Conservation (phyloP, 2,113 vertebrate genomes). For the Lagopus muta region DNA sequence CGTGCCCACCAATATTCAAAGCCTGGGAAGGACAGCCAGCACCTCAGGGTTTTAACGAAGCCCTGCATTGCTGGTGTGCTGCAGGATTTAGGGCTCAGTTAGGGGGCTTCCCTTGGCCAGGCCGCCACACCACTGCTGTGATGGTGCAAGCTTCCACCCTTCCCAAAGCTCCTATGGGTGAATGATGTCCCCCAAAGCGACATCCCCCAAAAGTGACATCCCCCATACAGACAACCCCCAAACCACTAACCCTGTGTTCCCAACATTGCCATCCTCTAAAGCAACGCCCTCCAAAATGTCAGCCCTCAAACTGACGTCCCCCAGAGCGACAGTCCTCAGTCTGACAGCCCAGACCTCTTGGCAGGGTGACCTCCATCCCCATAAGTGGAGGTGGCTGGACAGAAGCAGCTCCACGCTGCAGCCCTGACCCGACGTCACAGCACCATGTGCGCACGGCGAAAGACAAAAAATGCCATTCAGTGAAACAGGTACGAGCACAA, state of each 20-base stretch:
- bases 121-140: neutral
- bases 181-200: neutral
- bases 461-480: neutral
- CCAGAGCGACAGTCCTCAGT: too few relatives aligned
- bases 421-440: neutral
- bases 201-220: neutral
- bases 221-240: neutral
- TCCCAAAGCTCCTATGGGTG: too few relatives aligned
- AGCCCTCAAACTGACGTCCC: neutral
- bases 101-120: neutral
- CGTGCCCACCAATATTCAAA: neutral
- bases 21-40: neutral
- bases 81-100: neutral
- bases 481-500: neutral
- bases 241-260: neutral
- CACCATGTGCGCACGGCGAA: fast-evolving
- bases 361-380: neutral
- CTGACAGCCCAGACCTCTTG: too few relatives aligned
- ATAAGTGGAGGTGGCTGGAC: neutral
- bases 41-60: neutral
- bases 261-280: too few relatives aligned
- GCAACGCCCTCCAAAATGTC: too few relatives aligned
- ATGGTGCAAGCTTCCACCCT: neutral
- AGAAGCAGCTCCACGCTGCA: neutral
- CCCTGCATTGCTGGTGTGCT: neutral